Conservation (phyloP, 1,140 invertebrate genomes). For the Papilio xuthus region DNA sequence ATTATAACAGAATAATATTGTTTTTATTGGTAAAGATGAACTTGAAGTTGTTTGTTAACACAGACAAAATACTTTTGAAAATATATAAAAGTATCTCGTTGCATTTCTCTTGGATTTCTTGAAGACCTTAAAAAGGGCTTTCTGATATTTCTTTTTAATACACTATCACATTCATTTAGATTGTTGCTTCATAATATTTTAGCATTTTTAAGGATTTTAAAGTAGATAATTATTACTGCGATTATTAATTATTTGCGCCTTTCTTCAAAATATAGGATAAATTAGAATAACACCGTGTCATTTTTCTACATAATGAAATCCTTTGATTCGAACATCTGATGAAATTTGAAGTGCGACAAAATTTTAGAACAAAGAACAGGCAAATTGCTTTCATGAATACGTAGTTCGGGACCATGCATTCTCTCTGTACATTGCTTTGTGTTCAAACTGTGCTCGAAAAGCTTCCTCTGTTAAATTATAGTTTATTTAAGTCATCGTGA, state of each 20-base stretch:
- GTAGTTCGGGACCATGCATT: constrained; percentile 42
- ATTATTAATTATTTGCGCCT: too few relatives aligned
- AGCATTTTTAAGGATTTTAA: too few relatives aligned
- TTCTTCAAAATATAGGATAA: too few relatives aligned
- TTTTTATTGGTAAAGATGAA: background rate
- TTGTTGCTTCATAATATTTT: too few relatives aligned
- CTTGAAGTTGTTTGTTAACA: too few relatives aligned
- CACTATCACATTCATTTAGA: too few relatives aligned
- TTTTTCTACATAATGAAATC: constrained; percentile 2
- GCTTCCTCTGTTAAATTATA: background rate
- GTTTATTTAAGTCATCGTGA: constrained; percentile 3
- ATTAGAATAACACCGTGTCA: background rate
- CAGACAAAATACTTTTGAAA: too few relatives aligned
- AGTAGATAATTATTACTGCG: too few relatives aligned
- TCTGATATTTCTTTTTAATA: too few relatives aligned
- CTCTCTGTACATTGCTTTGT: constrained; percentile 18
- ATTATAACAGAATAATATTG: background rate
- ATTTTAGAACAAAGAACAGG: constrained; percentile 70
- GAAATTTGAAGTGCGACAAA: constrained; percentile 53
- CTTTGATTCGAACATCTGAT: constrained; percentile 44
- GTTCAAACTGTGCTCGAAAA: constrained; percentile 1
- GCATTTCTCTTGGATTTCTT: too few relatives aligned
- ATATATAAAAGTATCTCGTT: too few relatives aligned
- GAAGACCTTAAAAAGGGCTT: too few relatives aligned
- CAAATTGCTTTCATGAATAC: constrained; percentile 63